Percentiles rank a stretch among this genome's conserved stretches.
Conservation (phyloP, 2,797 vertebrate species). For the Varecia variegata region DNA sequence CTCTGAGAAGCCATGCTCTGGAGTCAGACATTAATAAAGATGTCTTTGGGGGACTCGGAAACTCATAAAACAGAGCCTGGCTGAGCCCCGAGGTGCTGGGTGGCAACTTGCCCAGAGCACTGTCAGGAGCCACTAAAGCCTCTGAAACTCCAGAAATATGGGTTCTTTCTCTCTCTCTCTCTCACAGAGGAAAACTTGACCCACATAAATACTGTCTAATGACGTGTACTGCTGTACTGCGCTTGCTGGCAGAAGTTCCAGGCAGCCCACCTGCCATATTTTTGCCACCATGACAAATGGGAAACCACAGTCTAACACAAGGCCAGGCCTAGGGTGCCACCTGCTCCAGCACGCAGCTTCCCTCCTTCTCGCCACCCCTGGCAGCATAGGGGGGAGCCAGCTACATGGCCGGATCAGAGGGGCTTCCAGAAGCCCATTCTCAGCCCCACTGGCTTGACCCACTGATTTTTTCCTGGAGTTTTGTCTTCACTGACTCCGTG, state of each 20-base stretch:
- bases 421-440: neutral
- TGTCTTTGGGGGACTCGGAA: slow-evolving; percentile 28
- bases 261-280: neutral
- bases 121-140: neutral
- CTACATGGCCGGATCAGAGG: rapidly evolving
- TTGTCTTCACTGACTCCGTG: neutral
- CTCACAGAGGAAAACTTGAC: neutral
- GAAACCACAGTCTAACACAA: neutral
- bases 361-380: neutral
- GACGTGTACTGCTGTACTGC: neutral
- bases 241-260: neutral
- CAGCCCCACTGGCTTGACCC: too few species aligned
- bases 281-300: neutral
- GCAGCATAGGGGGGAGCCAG: rapidly evolving
- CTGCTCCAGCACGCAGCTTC: rapidly evolving
- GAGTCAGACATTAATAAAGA: slow-evolving; percentile 25
- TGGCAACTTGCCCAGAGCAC: neutral
- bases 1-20: neutral
- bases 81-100: neutral
- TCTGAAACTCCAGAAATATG: slow-evolving; percentile 13
- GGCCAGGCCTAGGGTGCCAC: neutral
- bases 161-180: neutral
- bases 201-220: neutral
- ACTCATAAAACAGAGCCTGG: slow-evolving; percentile 8
- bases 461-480: neutral